phyloP scores from a whole-genome alignment of 2,113 vertebrate genomes.

The Mus musculus region GRCm39 chr4:109666001-109666500 shows the following conservation, averaged over 20 bases:
- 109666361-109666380: neutral
- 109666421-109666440: constrained; percentile 45
- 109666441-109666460: neutral
- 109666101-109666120: neutral
- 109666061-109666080: neutral
- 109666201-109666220: neutral
- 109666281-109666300: constrained; percentile 12
- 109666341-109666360: neutral
- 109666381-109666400: neutral
- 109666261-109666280: neutral
- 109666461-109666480: neutral
- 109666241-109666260: constrained; percentile 19
- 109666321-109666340: neutral
- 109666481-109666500: neutral
- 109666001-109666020: neutral
- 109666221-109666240: neutral
- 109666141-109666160: constrained; percentile 30
- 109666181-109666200: constrained; percentile 33
- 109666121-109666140: neutral
- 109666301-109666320: neutral
- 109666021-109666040: constrained; percentile 16
- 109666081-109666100: neutral
- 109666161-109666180: neutral
- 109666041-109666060: constrained; percentile 3
- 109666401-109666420: neutral